Base-by-base conservation (phyloP, 2,113 vertebrate genomes). In the Propithecus coquereli region DNA sequence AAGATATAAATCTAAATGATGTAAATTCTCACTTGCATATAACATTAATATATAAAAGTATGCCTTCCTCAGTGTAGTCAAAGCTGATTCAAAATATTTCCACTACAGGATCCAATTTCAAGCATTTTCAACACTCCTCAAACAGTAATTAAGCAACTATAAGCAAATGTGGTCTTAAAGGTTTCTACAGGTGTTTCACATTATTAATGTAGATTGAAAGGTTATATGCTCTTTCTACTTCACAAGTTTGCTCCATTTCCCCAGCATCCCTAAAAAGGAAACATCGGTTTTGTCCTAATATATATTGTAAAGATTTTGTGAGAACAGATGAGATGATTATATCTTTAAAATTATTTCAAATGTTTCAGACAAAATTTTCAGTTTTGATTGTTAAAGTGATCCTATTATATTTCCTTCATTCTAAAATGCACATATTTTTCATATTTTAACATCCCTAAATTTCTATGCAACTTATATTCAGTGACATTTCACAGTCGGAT, bases 61-160 rank as follows among this genome's bases (percentile, higher is more conserved):
- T 23, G 6, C 3, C 9, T 90, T 9, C 20, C 10, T 92, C 52
- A 71, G 27, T 63, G 43, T 40, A 59, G 76, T 6, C 5, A 90
- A 95, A 87, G 47, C 7, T 94, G 13, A 95, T 77, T 93, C 54
- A 94, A 94, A 91, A 68, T 94, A 70, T 86, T 96, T 96, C 54
- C 32, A 37, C 20, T 37, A 83, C 3, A 70, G 10, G 94, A 94
- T 91, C 20, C 43, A 94, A 79, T 79, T 91, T 61, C 16, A 90
- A 82, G 85, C 9, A 96, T 70, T 54, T 95, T 25, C 6, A 94
- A 40, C 81, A 57, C 4, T 52, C 40, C 0, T 84, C 13, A 66
- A 80, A 80, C 4, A 85, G 14, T 27, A 90, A 57, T 85, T 86
- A 74, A 85, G 73, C 65, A 81, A 71, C 84, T 61, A 1, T 77